Base-by-base conservation (phyloP, 1,140 invertebrate genomes). In the Fopius arisanus region DNA sequence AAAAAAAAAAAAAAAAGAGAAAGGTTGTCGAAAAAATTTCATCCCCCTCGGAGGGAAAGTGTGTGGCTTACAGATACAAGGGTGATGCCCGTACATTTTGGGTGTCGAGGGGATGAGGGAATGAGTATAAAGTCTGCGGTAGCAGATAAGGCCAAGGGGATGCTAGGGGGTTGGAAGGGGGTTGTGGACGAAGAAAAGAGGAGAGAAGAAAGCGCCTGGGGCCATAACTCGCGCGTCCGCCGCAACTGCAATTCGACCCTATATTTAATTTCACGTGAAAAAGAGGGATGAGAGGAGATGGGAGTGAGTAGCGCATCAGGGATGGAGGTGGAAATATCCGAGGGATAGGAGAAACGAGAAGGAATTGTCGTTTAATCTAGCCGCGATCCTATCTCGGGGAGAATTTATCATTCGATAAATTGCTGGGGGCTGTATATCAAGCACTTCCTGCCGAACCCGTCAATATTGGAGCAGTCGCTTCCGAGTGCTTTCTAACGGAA, bases 371-470 rank as follows among this genome's bases (percentile, higher is more conserved):
- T 87, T 87, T 87, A 88, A 88, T 87, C 86, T 86, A 85, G 86
- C 85, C 82, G 82, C 82, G 87, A 87, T 87, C 81, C 86, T 85
- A 87, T 87, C 87, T 84, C 75, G 48, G 72, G 73, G 80, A 59
- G 81, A 87, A 88, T 88, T 87, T 88, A 88, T 88, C 87, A 88
- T 87, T 88, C 86, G 86, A 87, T 87, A 87, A 87, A 88, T 87
- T 88, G 86, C 81, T n/a, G n/a, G 62, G 78, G 70, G 76, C 70
- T 67, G 72, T 84, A 82, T 83, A 83, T 82, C 82, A 82, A 79
- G 76, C 75, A 81, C 80, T 81, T 82, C 80, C 79, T 77, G 70
- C 72, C 67, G 75, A 74, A 77, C 5, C 70, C 67, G 72, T 77
- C 75, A 77, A 77, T 77, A 77, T 72, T 16, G 72, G 70, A 67